These are phyloP conservation scores for Corythornis vintsioides DNA, from an alignment of 2,113 vertebrate genomes.

Conservation along the genomic window DNA sequence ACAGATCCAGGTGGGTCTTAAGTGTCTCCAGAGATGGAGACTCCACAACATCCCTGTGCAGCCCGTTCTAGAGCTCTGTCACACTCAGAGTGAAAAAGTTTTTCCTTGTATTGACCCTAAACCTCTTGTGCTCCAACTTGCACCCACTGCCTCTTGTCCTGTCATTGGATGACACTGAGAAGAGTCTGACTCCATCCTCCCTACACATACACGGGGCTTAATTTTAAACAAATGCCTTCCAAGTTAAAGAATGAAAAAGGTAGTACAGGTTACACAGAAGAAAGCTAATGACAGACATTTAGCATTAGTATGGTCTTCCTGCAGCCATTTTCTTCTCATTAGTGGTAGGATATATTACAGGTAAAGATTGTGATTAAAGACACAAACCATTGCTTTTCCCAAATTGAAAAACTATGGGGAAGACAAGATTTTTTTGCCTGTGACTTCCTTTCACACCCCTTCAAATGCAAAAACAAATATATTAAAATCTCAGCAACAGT, in stretches of 20 bases:
- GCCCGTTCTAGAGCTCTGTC: no score
- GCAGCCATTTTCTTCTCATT: neutral
- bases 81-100: no score
- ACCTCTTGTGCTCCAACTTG: no score
- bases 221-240: neutral
- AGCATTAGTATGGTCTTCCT: neutral
- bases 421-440: neutral
- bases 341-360: neutral
- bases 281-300: neutral
- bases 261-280: neutral
- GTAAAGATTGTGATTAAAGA: neutral
- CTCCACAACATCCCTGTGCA: no score
- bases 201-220: neutral
- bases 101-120: no score
- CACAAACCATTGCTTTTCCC: neutral
- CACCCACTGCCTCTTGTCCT: no score
- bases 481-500: neutral
- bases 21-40: no score
- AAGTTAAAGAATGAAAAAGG: neutral
- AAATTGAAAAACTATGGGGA: neutral
- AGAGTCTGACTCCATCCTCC: no score
- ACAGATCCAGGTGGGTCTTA: no score
- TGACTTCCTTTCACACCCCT: neutral
- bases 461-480: neutral
- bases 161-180: no score